Conservation (phyloP, 2,797 vertebrate genomes). For the Rhyacichthys aspro region DNA sequence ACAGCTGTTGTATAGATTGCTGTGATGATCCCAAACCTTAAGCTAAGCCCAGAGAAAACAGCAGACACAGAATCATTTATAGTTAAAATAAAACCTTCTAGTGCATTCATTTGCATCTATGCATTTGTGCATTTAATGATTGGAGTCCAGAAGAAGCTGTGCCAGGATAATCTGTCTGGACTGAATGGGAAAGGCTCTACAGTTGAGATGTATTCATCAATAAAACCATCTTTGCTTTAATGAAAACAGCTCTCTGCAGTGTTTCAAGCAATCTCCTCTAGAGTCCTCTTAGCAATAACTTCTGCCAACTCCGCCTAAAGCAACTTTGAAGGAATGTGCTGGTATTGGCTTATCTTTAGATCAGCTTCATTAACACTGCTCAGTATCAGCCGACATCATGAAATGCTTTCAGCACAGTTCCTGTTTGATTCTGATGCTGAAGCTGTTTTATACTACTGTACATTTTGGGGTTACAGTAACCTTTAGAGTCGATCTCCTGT, state of each 20-base stretch:
- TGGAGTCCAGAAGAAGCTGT: neutral
- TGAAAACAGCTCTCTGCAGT: conserved; percentile 8
- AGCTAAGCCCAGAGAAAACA: too few species aligned
- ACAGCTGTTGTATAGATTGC: too few species aligned
- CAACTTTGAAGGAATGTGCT: neutral
- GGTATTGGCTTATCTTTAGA: neutral
- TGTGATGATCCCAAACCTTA: too few species aligned
- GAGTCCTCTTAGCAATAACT: neutral
- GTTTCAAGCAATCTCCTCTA: neutral
- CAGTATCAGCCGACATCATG: too few species aligned
- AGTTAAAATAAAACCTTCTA: too few species aligned
- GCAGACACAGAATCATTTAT: too few species aligned
- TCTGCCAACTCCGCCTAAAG: neutral
- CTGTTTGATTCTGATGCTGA: neutral
- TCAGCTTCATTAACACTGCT: too few species aligned
- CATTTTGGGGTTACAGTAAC: conserved; percentile 23
- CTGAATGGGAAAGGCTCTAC: neutral
- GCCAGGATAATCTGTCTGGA: neutral
- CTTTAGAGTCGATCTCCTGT: conserved; percentile 3
- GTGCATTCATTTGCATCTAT: too few species aligned
- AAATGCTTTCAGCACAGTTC: too few species aligned
- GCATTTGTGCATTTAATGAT: neutral
- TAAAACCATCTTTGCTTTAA: conserved; percentile 1
- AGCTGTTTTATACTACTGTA: conserved; percentile 1
- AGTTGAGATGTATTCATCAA: neutral